Conservation (phyloP, 2,797 vertebrate species). For the Monodelphis domestica region DNA sequence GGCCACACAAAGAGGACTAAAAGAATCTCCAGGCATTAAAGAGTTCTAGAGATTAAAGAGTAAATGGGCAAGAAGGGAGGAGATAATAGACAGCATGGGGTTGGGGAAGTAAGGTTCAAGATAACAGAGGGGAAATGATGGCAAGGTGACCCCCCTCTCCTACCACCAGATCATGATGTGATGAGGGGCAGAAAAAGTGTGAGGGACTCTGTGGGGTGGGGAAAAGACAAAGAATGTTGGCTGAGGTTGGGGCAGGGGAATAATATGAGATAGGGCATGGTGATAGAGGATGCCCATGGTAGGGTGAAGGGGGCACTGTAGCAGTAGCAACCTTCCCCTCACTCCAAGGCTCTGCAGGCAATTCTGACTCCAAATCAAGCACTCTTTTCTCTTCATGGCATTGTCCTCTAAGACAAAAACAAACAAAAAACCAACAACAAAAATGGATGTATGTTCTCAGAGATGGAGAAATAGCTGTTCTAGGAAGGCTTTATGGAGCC, state of each 20-base stretch:
- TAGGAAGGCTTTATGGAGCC: background rate
- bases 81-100: background rate
- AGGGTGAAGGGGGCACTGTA: background rate
- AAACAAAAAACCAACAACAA: background rate
- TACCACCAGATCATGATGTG: background rate
- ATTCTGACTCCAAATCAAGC: background rate
- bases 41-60: too few species aligned
- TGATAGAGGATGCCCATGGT: too few species aligned
- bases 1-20: background rate
- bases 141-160: background rate
- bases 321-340: background rate
- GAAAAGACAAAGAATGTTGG: too few species aligned
- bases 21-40: background rate
- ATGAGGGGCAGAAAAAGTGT: background rate
- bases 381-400: background rate
- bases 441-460: too few species aligned
- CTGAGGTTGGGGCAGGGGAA: too few species aligned
- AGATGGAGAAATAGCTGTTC: too few species aligned
- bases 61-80: background rate
- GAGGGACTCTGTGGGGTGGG: too few species aligned
- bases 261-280: too few species aligned
- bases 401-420: background rate
- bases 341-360: background rate
- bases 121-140: background rate
- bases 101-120: background rate